phyloP scores from a whole-genome alignment of 1,140 invertebrate genomes.

The Hylaeus volcanicus region DNA sequence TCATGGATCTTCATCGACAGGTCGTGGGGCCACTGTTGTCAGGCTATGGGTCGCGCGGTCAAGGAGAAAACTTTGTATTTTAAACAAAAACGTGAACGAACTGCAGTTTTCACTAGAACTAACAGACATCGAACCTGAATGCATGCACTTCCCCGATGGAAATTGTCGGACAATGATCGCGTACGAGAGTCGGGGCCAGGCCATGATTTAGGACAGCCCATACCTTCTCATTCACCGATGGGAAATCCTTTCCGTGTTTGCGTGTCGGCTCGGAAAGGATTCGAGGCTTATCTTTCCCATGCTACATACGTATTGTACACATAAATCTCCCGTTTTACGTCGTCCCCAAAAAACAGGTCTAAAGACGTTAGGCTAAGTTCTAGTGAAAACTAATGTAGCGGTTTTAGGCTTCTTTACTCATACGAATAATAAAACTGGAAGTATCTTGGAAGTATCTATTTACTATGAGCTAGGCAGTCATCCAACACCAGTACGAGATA shows the following conservation, averaged over 20 bases:
- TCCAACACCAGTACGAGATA: conserved; percentile 75
- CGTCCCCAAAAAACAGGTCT: conserved; percentile 36
- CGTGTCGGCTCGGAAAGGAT: conserved; percentile 25
- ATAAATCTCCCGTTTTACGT: conserved; percentile 24
- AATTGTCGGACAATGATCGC: conserved; percentile 8
- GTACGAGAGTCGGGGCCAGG: background rate
- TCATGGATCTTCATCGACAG: conserved; percentile 9
- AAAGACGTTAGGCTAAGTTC: conserved; percentile 67
- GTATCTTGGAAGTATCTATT: conserved; percentile 69
- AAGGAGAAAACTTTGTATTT: conserved; percentile 35
- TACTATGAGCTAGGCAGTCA: conserved; percentile 79
- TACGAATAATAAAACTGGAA: conserved; percentile 69
- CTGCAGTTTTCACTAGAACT: conserved; percentile 74
- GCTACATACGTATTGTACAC: conserved; percentile 42
- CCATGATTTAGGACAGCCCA: conserved; percentile 8
- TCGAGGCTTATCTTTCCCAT: conserved; percentile 39
- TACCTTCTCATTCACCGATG: conserved; percentile 16
- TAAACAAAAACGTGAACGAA: conserved; percentile 9
- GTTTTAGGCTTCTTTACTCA: conserved; percentile 66
- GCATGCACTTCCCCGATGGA: conserved; percentile 46
- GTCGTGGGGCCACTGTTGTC: conserved; percentile 10
- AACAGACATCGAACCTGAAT: conserved; percentile 49
- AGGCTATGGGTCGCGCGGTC: conserved; percentile 60
- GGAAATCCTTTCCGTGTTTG: conserved; percentile 23
- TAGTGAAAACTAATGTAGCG: conserved; percentile 75